Conservation (phyloP, 2,888 invertebrate species). For the Prosapia bicincta region DNA sequence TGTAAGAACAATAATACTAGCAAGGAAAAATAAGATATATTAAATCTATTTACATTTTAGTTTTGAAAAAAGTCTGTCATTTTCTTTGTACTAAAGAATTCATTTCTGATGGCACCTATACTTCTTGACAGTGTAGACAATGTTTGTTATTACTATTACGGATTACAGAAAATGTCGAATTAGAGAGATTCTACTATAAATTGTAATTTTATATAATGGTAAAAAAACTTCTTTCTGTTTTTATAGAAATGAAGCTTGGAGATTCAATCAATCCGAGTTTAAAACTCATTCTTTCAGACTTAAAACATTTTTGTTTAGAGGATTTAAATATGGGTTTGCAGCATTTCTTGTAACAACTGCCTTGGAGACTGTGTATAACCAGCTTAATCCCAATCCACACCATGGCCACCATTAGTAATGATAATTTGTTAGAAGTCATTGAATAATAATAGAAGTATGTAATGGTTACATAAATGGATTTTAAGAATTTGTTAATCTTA, state of each 20-base stretch:
- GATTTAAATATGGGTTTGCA: conserved; percentile 57
- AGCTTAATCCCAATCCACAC: conserved; percentile 28
- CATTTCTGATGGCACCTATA: too few species aligned
- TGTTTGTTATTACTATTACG: too few species aligned
- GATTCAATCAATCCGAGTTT: conserved; percentile 60
- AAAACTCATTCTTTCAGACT: conserved; percentile 52
- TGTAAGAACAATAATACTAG: too few species aligned
- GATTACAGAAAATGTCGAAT: too few species aligned
- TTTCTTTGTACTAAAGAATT: too few species aligned
- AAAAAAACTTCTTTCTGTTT: conserved; percentile 21
- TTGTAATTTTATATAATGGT: too few species aligned
- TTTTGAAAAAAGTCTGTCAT: too few species aligned
- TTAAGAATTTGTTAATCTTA: neutral
- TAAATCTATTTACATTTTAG: too few species aligned
- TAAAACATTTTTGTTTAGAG: conserved; percentile 33
- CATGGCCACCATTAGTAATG: conserved; percentile 33
- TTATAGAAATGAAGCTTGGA: conserved; percentile 79
- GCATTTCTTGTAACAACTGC: conserved; percentile 42
- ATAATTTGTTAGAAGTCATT: neutral
- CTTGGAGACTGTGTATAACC: conserved; percentile 34
- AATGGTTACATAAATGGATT: neutral
- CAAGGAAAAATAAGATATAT: too few species aligned
- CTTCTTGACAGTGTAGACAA: too few species aligned
- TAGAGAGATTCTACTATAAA: too few species aligned
- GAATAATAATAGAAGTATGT: neutral